Evolutionary conservation across 2,888 invertebrate species (phyloP).

Genomic region (Brachypterus glaber): DNA sequence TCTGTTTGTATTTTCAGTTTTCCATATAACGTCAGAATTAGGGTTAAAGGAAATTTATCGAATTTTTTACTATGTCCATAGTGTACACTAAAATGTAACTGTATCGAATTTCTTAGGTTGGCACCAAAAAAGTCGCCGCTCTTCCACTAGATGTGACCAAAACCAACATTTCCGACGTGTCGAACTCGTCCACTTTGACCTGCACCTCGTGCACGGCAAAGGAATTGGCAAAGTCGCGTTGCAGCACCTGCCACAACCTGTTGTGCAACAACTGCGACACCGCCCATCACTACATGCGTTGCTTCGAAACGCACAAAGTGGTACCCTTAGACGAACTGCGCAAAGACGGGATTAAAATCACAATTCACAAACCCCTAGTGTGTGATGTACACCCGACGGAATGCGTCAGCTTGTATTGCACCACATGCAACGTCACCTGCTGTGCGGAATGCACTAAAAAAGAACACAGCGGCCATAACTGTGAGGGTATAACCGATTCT

Average conservation of each 20-base stretch:
- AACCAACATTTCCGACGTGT: conserved; percentile 75
- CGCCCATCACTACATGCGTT: conserved; percentile 93
- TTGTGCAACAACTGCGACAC: conserved; percentile 90
- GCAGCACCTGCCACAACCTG: conserved; percentile 90
- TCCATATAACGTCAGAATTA: too few relatives aligned
- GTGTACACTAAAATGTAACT: too few relatives aligned
- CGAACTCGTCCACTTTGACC: conserved; percentile 54
- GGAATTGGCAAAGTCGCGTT: conserved; percentile 87
- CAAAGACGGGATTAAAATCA: conserved; percentile 64
- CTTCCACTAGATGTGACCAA: conserved; percentile 81
- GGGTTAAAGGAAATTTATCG: too few relatives aligned
- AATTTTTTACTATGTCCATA: too few relatives aligned
- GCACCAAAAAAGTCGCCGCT: conserved; percentile 65
- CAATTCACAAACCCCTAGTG: conserved; percentile 82
- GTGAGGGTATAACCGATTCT: conserved; percentile 71
- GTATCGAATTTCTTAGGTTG: too few relatives aligned
- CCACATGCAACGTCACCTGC: conserved; percentile 75
- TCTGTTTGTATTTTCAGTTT: too few relatives aligned
- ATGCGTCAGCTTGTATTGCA: conserved; percentile 80
- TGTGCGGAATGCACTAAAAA: conserved; percentile 79
- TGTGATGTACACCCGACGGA: conserved; percentile 75
- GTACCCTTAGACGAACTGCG: conserved; percentile 80
- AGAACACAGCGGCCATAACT: conserved; percentile 79
- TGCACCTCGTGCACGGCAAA: conserved; percentile 95
- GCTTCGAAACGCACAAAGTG: conserved; percentile 91